A percentile compares a stretch with the other conserved stretches of the same genome.
These are phyloP conservation scores for Mesoclemmys tuberculata DNA, from an alignment of 2,113 vertebrate genomes.

Conservation along the genomic window DNA sequence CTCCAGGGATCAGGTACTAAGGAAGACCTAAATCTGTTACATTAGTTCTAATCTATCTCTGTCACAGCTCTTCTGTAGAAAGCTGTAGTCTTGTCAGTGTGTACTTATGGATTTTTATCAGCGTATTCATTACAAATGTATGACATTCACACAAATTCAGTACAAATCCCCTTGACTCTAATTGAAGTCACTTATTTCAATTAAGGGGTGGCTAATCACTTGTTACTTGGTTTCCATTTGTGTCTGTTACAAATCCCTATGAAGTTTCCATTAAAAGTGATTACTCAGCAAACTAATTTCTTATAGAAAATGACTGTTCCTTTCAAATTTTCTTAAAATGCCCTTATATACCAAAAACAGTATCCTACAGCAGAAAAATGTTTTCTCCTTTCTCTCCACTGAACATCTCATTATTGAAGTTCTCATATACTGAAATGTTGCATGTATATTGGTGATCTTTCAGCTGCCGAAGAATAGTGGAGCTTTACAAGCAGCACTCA, in stretches of 20 bases:
- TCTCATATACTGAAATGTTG: background rate
- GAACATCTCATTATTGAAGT: background rate
- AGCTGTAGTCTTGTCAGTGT: background rate
- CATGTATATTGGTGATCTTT: background rate
- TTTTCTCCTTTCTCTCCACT: background rate
- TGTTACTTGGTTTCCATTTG: background rate
- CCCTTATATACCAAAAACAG: background rate
- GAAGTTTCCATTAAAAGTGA: background rate
- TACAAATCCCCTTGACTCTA: background rate
- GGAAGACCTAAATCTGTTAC: no score
- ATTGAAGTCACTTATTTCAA: background rate
- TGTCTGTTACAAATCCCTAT: background rate
- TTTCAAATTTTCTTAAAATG: background rate
- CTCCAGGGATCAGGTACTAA: no score
- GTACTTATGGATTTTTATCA: background rate
- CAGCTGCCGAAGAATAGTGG: background rate
- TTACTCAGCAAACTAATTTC: background rate
- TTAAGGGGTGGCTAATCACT: background rate
- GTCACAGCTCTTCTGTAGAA: background rate
- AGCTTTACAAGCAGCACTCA: background rate
- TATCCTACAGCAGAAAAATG: background rate
- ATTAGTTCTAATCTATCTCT: no score
- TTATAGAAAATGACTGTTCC: background rate
- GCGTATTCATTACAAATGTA: accelerated
- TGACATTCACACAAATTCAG: no score